These are phyloP conservation scores for Pterocles burchelli DNA, from an alignment of 2,113 vertebrate genomes.

Conservation along the genomic window DNA sequence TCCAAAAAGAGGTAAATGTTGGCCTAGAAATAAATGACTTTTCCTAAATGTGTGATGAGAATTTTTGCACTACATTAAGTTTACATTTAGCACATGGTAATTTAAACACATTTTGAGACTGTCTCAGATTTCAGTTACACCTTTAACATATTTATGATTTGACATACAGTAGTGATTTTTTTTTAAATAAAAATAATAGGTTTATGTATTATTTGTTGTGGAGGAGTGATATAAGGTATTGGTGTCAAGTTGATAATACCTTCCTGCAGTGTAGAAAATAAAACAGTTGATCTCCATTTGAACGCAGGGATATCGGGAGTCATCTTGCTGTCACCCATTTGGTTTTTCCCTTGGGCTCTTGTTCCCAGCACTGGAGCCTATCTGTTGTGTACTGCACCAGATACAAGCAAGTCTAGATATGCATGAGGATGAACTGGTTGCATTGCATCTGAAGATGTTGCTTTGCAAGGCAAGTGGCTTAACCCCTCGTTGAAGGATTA, in stretches of 20 bases:
- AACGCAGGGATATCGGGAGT: not conserved
- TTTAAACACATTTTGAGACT: not conserved
- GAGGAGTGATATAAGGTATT: not conserved
- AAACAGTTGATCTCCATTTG: not conserved
- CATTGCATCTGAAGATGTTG: not conserved
- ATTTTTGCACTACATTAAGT: not conserved
- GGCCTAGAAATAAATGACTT: not conserved
- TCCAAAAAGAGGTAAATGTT: constrained; percentile 77
- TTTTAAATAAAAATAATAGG: not conserved
- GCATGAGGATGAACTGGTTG: not conserved
- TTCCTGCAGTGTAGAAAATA: not conserved
- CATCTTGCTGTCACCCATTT: not conserved
- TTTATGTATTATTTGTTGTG: not conserved
- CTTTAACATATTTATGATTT: not conserved
- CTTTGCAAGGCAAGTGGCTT: not conserved
- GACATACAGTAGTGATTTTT: not conserved
- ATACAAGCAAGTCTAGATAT: not conserved
- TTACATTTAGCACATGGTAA: not conserved
- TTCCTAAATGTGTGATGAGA: not conserved
- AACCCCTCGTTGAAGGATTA: not conserved
- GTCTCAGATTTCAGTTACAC: not conserved
- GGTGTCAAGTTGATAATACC: not conserved
- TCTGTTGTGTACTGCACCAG: not conserved
- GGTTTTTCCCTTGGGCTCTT: not conserved
- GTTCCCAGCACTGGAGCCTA: not conserved